Evolutionary conservation across 2,113 vertebrate genomes (phyloP).

Genomic region (Saiga tatarica): DNA sequence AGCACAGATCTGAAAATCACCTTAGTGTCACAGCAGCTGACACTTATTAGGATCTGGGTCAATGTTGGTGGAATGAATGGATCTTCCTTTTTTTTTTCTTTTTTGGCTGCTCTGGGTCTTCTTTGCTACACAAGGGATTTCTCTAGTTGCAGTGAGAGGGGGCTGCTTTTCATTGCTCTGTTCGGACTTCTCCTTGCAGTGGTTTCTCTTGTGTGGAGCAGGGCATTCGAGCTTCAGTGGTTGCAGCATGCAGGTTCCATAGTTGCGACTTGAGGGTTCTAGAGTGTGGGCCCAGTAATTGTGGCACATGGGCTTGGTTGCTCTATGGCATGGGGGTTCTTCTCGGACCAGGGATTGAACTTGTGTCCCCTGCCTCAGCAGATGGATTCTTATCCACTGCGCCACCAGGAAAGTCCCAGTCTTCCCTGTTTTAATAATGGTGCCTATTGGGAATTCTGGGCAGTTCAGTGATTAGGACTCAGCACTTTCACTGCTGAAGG

Average conservation of each 20-base stretch:
- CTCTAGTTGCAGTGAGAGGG: background rate
- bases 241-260: background rate
- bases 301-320: background rate
- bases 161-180: background rate
- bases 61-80: background rate
- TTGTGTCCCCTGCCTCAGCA: background rate
- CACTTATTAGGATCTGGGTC: background rate
- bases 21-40: background rate
- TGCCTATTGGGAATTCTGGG: background rate
- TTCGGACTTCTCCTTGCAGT: background rate
- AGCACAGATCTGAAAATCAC: background rate
- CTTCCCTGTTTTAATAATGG: background rate
- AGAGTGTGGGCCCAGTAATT: background rate
- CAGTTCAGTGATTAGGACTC: background rate
- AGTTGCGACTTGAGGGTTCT: background rate
- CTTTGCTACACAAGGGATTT: background rate
- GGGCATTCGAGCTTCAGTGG: background rate
- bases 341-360: background rate
- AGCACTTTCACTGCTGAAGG: background rate
- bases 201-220: background rate
- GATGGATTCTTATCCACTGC: background rate
- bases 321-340: background rate
- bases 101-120: background rate
- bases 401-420: background rate
- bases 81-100: background rate